Evolutionary conservation across 2,888 invertebrate genomes (phyloP).

Genomic region (Drosophila cognata): DNA sequence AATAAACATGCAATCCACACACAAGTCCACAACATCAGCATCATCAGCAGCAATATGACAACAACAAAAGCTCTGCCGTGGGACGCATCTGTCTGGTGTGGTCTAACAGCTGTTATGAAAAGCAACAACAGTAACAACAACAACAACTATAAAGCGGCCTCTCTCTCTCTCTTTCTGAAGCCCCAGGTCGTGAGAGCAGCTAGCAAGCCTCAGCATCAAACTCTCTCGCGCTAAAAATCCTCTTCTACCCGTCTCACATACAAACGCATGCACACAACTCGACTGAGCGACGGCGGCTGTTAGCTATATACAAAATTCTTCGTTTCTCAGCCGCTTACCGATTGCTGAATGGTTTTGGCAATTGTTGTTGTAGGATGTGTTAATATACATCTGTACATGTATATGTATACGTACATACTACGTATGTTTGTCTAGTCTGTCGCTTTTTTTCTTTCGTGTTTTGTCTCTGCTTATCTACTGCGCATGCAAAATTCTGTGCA

Average conservation of each 20-base stretch:
- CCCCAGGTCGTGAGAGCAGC: conserved; percentile 27
- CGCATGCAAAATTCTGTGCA: conserved; percentile 80
- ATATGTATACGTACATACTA: conserved; percentile 14
- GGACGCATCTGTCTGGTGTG: conserved; percentile 43
- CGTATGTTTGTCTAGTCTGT: conserved; percentile 32
- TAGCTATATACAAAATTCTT: conserved; percentile 44
- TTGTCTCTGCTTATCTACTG: conserved; percentile 66
- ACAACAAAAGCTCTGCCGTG: conserved; percentile 34
- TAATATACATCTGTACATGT: conserved; percentile 30
- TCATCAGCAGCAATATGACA: conserved; percentile 22
- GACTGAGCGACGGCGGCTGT: conserved; percentile 10
- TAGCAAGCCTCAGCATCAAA: conserved; percentile 36
- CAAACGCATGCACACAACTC: conserved; percentile 3
- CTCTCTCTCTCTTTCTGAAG: conserved; percentile 17
- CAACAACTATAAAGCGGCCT: conserved; percentile 24
- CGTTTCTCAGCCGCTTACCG: conserved; percentile 34
- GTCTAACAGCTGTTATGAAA: conserved; percentile 71
- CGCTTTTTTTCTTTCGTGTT: conserved; percentile 26
- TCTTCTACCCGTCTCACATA: conserved; percentile 21
- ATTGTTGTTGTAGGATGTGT: conserved; percentile 44
- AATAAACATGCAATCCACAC: conserved; percentile 54
- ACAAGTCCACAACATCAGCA: conserved; percentile 9
- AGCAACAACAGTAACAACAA: conserved; percentile 17
- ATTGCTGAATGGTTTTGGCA: conserved; percentile 60
- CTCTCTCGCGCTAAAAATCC: conserved; percentile 30